phyloP scores from a whole-genome alignment of 1,140 invertebrate genomes.

The Zaprionus davidi region DNA sequence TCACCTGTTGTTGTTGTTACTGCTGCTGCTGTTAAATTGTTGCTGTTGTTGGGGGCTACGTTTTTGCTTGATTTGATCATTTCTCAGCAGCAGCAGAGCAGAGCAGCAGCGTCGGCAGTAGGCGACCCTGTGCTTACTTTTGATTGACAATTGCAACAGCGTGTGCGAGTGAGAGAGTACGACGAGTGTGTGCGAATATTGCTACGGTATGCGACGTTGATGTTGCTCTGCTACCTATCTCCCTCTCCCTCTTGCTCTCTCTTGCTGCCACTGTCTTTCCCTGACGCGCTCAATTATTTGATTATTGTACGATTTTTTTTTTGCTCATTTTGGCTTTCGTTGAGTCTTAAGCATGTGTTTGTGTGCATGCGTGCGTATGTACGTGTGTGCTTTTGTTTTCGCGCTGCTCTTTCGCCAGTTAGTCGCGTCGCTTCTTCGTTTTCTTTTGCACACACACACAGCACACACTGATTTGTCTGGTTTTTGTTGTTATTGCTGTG shows the following conservation, averaged over 20 bases:
- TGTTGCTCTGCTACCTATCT: conserved; percentile 19
- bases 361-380: not conserved
- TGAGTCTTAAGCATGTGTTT: conserved; percentile 2
- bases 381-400: conserved; percentile 71
- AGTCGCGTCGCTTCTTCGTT: conserved; percentile 70
- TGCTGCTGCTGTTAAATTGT: conserved; percentile 15
- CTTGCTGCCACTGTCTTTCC: conserved; percentile 14
- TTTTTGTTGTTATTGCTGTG: conserved; percentile 37
- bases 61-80: conserved; percentile 79
- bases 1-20: conserved; percentile 72
- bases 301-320: conserved; percentile 68
- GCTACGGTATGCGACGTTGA: conserved; percentile 48
- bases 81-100: conserved; percentile 52
- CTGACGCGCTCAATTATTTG: conserved; percentile 66
- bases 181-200: conserved; percentile 40
- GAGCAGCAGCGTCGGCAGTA: conserved; percentile 30
- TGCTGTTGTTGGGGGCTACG: conserved; percentile 40
- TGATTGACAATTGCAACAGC: conserved; percentile 78
- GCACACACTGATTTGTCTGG: conserved; percentile 44
- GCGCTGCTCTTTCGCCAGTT: conserved; percentile 65
- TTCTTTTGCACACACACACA: conserved; percentile 65
- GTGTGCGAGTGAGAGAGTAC: conserved; percentile 34
- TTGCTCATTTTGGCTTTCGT: conserved; percentile 49
- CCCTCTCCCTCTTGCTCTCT: not conserved
- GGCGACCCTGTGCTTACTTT: conserved; percentile 74